Conservation (phyloP, 2,888 invertebrate species). For the Ptychoptera albimana region DNA sequence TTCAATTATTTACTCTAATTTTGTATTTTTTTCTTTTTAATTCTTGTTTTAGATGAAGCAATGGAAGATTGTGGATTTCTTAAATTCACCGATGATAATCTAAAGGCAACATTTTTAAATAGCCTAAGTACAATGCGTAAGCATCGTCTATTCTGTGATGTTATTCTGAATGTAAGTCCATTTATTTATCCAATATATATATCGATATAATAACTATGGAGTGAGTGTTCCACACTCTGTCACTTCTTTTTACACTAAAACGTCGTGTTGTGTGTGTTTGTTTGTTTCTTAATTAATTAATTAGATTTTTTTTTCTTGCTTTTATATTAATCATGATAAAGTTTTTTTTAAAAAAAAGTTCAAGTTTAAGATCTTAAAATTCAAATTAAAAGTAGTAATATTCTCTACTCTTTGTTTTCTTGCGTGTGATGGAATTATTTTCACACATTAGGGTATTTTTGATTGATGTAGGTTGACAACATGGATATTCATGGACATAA, state of each 20-base stretch:
- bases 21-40: conserved; percentile 2
- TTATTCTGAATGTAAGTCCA: conserved; percentile 56
- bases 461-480: conserved; percentile 38
- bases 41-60: conserved; percentile 12
- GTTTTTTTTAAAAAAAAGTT: no score
- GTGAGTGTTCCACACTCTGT: no score
- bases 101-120: conserved; percentile 43
- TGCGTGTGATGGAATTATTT: conserved; percentile 10
- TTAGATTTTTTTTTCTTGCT: no score
- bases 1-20: no score
- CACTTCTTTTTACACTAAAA: not conserved
- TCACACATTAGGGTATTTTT: conserved; percentile 10
- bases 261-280: not conserved
- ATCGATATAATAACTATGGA: conserved; percentile 9
- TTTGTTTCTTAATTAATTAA: no score
- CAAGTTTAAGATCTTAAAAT: no score
- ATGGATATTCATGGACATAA: conserved; percentile 61
- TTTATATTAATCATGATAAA: no score
- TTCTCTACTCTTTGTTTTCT: conserved; percentile 4
- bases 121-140: conserved; percentile 65
- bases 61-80: conserved; percentile 25
- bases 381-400: conserved; percentile 1
- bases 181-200: conserved; percentile 11
- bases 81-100: conserved; percentile 38
- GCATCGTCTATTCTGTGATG: conserved; percentile 76